phyloP scores from a whole-genome alignment of 2,113 vertebrate genomes.

The Columbina picui region DNA sequence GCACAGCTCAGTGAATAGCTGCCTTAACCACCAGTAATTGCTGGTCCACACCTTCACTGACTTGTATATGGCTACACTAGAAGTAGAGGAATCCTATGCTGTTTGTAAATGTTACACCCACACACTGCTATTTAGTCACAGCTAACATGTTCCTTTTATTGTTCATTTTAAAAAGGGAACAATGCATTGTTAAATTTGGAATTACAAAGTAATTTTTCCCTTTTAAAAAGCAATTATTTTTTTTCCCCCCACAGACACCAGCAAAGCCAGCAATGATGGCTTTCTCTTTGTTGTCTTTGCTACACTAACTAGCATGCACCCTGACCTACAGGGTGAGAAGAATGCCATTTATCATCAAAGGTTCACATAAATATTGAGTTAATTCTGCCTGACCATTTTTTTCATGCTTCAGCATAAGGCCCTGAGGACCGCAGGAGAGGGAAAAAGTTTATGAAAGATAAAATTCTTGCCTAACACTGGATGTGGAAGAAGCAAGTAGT shows the following conservation, averaged over 20 bases:
- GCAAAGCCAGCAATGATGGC: neutral
- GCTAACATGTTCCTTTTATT: neutral
- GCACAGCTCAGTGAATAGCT: neutral
- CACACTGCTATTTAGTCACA: neutral
- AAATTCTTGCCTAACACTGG: neutral
- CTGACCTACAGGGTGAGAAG: neutral
- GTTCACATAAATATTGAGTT: neutral
- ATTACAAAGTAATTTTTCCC: neutral
- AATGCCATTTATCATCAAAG: neutral
- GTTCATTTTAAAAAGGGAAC: neutral
- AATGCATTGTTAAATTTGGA: neutral
- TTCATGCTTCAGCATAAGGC: neutral
- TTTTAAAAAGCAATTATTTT: neutral
- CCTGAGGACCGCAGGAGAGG: neutral
- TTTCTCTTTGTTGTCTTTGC: neutral
- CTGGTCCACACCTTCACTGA: neutral
- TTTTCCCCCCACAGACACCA: neutral
- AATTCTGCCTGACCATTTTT: neutral
- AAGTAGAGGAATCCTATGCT: neutral
- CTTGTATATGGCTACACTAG: neutral
- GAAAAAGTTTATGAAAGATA: neutral
- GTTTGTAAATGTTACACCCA: neutral
- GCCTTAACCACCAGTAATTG: neutral
- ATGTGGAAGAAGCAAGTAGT: neutral
- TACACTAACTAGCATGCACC: neutral